phyloP scores from a whole-genome alignment of 2,113 vertebrate genomes.

The Zingel zingel region DNA sequence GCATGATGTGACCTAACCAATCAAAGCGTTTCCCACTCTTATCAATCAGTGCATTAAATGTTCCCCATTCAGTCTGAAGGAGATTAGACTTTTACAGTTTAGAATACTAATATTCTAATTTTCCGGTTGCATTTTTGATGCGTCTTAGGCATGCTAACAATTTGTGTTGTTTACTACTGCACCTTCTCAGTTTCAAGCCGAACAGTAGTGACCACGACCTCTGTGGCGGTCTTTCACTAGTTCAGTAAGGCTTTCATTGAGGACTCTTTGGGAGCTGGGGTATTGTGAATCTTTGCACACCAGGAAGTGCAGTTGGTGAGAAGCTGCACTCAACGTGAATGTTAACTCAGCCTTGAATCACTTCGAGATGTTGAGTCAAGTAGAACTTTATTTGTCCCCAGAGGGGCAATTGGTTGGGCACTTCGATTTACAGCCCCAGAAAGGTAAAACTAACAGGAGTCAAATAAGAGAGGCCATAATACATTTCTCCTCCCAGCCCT shows the following conservation, averaged over 20 bases:
- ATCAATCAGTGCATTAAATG: background rate
- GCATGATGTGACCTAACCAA: slow-evolving; percentile 83
- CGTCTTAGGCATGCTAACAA: slow-evolving; percentile 31
- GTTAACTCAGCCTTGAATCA: slow-evolving; percentile 32
- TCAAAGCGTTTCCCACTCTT: background rate
- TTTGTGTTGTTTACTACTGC: background rate
- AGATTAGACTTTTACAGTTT: background rate
- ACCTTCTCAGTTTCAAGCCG: background rate
- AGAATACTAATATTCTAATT: slow-evolving; percentile 17
- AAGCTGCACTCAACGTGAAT: slow-evolving; percentile 1
- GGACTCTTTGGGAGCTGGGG: background rate
- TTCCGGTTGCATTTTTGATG: background rate
- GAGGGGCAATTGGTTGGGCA: background rate
- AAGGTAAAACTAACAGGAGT: slow-evolving; percentile 56
- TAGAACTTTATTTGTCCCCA: too few species aligned
- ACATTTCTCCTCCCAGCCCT: slow-evolving; percentile 44
- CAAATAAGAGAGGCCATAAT: slow-evolving; percentile 44
- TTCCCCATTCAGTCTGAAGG: background rate
- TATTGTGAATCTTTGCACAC: slow-evolving; percentile 11
- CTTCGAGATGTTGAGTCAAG: slow-evolving; percentile 16
- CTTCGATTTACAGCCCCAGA: slow-evolving; percentile 65
- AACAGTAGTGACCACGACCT: background rate
- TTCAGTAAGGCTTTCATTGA: background rate
- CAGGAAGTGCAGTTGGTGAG: background rate
- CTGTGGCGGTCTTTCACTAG: background rate